These are phyloP conservation scores for Tuta absoluta DNA, from an alignment of 2,888 invertebrate species.

Conservation along the genomic window DNA sequence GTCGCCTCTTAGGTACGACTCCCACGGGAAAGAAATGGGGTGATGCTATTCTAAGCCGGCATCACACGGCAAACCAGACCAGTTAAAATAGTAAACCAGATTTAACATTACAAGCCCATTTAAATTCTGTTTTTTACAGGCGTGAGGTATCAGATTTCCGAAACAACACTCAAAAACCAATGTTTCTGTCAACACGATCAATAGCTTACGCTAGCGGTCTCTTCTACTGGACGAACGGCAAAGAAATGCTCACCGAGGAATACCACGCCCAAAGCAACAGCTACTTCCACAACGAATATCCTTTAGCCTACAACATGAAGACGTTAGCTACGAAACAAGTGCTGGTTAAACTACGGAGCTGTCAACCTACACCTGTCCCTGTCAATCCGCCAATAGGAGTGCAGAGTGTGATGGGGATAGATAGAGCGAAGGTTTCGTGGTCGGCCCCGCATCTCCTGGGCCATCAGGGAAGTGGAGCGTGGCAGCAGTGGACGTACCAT, in stretches of 20 bases:
- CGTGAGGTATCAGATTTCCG: slow-evolving; percentile 87
- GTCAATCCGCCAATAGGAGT: slow-evolving; percentile 89
- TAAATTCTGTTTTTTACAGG: slow-evolving; percentile 55
- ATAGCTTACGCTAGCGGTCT: slow-evolving; percentile 88
- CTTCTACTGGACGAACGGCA: slow-evolving; percentile 93
- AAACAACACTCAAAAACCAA: slow-evolving; percentile 87
- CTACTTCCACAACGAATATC: slow-evolving; percentile 90
- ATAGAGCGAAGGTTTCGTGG: slow-evolving; percentile 91
- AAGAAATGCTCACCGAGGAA: slow-evolving; percentile 89
- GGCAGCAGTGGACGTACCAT: slow-evolving; percentile 89
- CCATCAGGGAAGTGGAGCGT: slow-evolving; percentile 86
- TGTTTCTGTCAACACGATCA: slow-evolving; percentile 87
- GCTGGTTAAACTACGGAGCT: slow-evolving; percentile 82
- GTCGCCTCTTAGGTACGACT: too few species aligned
- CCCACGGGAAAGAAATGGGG: too few species aligned
- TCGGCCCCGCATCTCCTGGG: slow-evolving; percentile 87
- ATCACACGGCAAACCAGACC: too few species aligned
- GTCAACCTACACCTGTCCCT: slow-evolving; percentile 90
- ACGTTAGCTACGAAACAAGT: slow-evolving; percentile 65
- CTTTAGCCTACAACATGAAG: slow-evolving; percentile 72
- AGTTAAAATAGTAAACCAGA: too few species aligned
- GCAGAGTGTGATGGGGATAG: slow-evolving; percentile 90
- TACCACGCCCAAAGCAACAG: slow-evolving; percentile 85
- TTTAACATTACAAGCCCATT: neutral
- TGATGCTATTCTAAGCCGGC: too few species aligned